Evolutionary conservation across 2,113 vertebrate genomes (phyloP).

Genomic region (Oophaga pumilio): DNA sequence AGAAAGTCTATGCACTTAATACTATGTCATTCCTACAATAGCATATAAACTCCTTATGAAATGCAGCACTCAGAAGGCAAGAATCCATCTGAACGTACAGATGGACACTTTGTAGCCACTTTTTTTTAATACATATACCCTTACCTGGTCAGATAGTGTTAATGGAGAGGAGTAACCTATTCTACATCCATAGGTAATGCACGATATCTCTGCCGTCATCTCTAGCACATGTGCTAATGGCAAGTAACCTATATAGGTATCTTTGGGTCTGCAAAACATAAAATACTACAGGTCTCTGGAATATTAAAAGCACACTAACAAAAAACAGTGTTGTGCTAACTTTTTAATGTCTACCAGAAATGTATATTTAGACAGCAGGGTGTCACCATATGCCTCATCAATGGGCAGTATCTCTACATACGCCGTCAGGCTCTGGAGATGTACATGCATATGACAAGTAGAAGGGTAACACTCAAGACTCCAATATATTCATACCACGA

Average conservation of each 20-base stretch:
- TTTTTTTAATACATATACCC: not conserved
- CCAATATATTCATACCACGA: too few species aligned
- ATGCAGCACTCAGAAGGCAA: not conserved
- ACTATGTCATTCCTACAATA: too few species aligned
- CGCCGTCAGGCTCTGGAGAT: too few species aligned
- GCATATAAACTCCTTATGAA: not conserved
- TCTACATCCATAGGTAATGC: constrained; percentile 90
- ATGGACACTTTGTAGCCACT: not conserved
- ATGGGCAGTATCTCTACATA: too few species aligned
- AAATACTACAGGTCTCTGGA: not conserved
- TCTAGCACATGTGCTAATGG: constrained; percentile 96
- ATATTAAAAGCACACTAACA: not conserved
- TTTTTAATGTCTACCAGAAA: too few species aligned
- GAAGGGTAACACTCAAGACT: too few species aligned
- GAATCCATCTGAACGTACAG: not conserved
- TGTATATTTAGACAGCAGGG: too few species aligned
- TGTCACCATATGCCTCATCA: too few species aligned
- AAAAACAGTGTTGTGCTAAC: too few species aligned
- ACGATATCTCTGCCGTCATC: constrained; percentile 94
- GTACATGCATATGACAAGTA: too few species aligned
- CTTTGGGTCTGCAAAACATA: constrained; percentile 76
- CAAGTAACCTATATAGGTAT: constrained; percentile 93
- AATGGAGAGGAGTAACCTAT: constrained; percentile 96
- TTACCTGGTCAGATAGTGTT: constrained; percentile 95
- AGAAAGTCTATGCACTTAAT: too few species aligned